phyloP scores from a whole-genome alignment of 2,888 invertebrate genomes.

The Dynastes tityus region DNA sequence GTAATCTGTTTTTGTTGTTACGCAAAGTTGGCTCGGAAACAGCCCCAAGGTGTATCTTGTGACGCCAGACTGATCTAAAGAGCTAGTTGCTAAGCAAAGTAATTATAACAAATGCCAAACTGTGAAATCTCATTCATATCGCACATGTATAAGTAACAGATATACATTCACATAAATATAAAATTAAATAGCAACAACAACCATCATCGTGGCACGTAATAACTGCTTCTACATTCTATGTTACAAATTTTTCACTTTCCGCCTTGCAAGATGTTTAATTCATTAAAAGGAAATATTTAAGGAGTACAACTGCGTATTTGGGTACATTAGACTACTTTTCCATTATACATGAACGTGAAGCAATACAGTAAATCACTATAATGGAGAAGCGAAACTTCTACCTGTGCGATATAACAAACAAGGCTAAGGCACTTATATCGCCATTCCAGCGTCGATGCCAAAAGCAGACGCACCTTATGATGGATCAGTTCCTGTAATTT shows the following conservation, averaged over 20 bases:
- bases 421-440: no score
- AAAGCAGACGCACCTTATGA: not conserved
- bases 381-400: constrained; percentile 11
- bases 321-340: not conserved
- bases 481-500: constrained; percentile 14
- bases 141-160: no score
- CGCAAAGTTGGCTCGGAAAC: no score
- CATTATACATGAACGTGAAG: constrained; percentile 24
- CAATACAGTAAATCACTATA: constrained; percentile 14
- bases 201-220: not conserved
- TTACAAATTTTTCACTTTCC: constrained; percentile 33
- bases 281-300: constrained; percentile 24
- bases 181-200: not conserved
- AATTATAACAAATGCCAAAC: no score
- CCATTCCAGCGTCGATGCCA: not conserved
- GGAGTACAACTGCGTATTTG: constrained; percentile 17
- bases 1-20: no score
- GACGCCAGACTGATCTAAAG: no score
- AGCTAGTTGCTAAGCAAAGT: no score
- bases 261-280: constrained; percentile 18
- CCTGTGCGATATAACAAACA: not conserved
- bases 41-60: no score
- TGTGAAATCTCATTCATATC: no score
- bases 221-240: not conserved
- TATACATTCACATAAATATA: no score